Conservation (phyloP, 2,113 vertebrate genomes). For the Falcunculus frontatus region DNA sequence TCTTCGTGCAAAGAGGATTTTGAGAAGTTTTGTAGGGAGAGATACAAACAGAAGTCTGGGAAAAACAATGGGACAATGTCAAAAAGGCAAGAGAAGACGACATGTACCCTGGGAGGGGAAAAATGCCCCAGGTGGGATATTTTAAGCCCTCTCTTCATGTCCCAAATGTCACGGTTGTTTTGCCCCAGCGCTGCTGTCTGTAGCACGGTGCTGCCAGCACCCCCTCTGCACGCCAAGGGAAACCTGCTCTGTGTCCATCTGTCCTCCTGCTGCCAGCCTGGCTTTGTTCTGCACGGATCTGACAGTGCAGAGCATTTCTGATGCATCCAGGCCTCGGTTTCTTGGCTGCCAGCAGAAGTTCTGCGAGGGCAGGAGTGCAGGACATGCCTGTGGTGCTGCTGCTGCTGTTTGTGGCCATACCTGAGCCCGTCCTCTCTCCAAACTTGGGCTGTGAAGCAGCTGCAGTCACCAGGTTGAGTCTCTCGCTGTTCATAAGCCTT, state of each 20-base stretch:
- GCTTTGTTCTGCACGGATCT: not conserved
- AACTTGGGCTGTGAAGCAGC: not conserved
- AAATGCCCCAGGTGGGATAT: not conserved
- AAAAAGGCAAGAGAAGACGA: not conserved
- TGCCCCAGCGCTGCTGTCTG: not conserved
- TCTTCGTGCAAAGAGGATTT: not conserved
- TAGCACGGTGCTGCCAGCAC: not conserved
- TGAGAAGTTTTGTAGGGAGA: not conserved
- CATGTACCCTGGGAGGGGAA: accelerated
- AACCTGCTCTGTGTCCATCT: conserved; percentile 24
- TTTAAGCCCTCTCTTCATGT: not conserved
- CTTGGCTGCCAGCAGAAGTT: not conserved
- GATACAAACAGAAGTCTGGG: accelerated
- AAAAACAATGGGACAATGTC: accelerated
- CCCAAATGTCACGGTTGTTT: not conserved
- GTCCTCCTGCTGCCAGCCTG: not conserved
- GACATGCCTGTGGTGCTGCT: not conserved
- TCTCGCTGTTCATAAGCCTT: not conserved
- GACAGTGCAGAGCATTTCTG: not conserved
- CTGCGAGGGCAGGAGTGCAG: not conserved
- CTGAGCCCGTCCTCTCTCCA: not conserved
- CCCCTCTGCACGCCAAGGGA: accelerated
- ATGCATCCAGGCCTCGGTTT: not conserved
- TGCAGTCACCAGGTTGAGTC: not conserved
- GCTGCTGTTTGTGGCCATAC: not conserved